Evolutionary conservation across 1,140 invertebrate genomes (phyloP).

Genomic region (Euschistus heros): DNA sequence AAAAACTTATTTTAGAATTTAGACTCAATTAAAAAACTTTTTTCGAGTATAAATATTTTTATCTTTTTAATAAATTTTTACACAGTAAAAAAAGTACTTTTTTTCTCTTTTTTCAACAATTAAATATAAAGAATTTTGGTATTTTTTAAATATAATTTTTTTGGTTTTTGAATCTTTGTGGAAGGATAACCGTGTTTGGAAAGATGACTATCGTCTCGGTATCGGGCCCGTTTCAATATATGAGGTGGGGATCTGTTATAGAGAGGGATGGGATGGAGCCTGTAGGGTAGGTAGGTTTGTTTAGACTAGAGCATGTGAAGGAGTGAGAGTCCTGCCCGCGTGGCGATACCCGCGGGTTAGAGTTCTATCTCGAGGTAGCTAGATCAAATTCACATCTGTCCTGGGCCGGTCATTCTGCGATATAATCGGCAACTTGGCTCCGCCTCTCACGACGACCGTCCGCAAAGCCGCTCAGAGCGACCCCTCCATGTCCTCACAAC

Average conservation of each 20-base stretch:
- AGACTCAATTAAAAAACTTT: conserved; percentile 14
- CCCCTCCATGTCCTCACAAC: background rate
- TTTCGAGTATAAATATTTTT: conserved; percentile 12
- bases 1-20: conserved; percentile 15
- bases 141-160: conserved; percentile 15
- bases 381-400: conserved; percentile 16
- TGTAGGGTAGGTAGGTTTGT: conserved; percentile 22
- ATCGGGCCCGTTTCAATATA: conserved; percentile 26
- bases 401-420: conserved; percentile 21
- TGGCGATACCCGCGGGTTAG: conserved; percentile 12
- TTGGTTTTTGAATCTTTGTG: conserved; percentile 27
- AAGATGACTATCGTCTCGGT: conserved; percentile 24
- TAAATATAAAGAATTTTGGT: conserved; percentile 15
- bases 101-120: conserved; percentile 9
- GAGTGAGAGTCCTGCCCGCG: conserved; percentile 11
- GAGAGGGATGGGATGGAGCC: conserved; percentile 24
- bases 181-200: conserved; percentile 27
- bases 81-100: conserved; percentile 5
- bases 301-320: conserved; percentile 25
- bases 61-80: conserved; percentile 8
- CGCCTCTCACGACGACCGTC: background rate
- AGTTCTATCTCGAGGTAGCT: background rate
- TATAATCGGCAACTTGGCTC: background rate
- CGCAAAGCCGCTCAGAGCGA: background rate
- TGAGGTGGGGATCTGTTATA: conserved; percentile 25